Evolutionary conservation across 2,888 invertebrate species (phyloP).

Genomic region (Drosophila nr. fundita): DNA sequence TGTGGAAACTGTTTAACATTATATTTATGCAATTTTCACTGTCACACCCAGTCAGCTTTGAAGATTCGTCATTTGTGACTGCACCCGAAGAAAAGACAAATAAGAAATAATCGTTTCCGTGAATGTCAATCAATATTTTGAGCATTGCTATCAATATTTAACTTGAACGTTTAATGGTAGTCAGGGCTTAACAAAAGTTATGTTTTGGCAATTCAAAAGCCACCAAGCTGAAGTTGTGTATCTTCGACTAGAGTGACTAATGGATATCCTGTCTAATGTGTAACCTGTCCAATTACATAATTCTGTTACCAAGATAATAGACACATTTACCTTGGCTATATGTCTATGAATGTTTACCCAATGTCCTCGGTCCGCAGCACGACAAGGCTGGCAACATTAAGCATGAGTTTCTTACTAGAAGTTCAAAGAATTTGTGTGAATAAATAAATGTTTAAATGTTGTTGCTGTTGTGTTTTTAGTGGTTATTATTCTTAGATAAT

Average conservation of each 20-base stretch:
- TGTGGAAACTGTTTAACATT: background rate
- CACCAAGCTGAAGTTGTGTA: background rate
- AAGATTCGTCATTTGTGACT: background rate
- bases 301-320: background rate
- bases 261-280: background rate
- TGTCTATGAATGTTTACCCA: background rate
- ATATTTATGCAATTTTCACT: background rate
- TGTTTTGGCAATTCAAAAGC: background rate
- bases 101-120: background rate
- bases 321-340: background rate
- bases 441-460: background rate
- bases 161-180: background rate
- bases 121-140: background rate
- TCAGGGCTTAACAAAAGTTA: background rate
- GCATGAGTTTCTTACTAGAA: constrained; percentile 2
- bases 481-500: background rate
- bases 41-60: background rate
- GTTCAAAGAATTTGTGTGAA: constrained; percentile 27
- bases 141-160: background rate
- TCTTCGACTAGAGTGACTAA: background rate
- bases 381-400: constrained; percentile 13
- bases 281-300: background rate
- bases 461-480: background rate
- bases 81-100: background rate
- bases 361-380: background rate